These are phyloP conservation scores for Drosophila murphyi DNA, from an alignment of 1,140 invertebrate genomes.

Conservation along the genomic window DNA sequence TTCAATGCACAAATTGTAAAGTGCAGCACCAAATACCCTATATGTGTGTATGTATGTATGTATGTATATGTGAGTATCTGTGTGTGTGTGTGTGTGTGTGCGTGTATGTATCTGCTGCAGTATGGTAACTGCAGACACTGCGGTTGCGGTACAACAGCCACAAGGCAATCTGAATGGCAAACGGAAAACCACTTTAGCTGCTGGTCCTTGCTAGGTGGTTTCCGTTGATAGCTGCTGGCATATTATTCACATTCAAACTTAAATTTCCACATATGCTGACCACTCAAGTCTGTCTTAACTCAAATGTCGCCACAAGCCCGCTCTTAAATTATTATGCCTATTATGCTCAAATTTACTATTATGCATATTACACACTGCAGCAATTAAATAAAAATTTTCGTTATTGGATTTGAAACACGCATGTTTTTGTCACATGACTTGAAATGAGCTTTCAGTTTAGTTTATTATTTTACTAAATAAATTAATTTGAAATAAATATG, in stretches of 20 bases:
- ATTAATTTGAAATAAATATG: too few relatives aligned
- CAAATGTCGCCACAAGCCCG: too few relatives aligned
- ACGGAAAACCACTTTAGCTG: constrained; percentile 8
- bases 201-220: neutral
- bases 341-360: too few relatives aligned
- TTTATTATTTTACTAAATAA: too few relatives aligned
- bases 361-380: too few relatives aligned
- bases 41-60: neutral
- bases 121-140: constrained; percentile 65
- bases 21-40: neutral
- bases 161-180: constrained; percentile 16
- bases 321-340: too few relatives aligned
- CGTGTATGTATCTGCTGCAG: constrained; percentile 27
- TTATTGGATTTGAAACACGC: too few relatives aligned
- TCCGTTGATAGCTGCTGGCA: neutral
- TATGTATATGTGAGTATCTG: neutral
- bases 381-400: too few relatives aligned
- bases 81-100: constrained; percentile 15
- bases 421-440: too few relatives aligned
- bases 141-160: constrained; percentile 38
- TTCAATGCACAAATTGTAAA: constrained; percentile 24
- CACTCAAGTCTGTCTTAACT: too few relatives aligned
- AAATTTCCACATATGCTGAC: neutral
- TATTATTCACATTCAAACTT: neutral
- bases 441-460: too few relatives aligned